A percentile compares a stretch with the other conserved stretches of the same genome.
Conservation (phyloP, 2,113 vertebrate genomes). For the Melierax canorus region DNA sequence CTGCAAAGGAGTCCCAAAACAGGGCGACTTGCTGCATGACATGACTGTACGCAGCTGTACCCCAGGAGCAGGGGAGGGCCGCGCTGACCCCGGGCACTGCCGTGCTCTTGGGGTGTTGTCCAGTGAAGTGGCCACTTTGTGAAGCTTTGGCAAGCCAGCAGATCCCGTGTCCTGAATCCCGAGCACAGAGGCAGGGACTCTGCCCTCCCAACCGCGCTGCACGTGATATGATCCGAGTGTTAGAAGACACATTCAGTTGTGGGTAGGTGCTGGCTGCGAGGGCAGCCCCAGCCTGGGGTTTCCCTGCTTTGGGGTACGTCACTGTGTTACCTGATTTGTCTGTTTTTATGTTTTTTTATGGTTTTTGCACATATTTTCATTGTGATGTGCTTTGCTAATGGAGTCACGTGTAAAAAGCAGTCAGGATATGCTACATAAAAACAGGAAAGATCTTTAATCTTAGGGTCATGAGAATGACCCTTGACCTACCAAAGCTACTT, state of each 20-base stretch:
- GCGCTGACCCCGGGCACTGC: fast-evolving
- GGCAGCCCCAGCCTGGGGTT: background rate
- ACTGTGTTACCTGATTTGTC: background rate
- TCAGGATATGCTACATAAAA: conserved; percentile 20
- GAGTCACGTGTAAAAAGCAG: background rate
- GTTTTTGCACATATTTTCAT: background rate
- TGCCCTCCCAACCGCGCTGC: fast-evolving
- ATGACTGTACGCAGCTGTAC: background rate
- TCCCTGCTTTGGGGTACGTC: background rate
- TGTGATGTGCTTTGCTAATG: background rate
- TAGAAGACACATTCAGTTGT: background rate
- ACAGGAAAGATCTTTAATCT: conserved; percentile 64
- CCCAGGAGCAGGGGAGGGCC: background rate
- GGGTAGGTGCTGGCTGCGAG: background rate
- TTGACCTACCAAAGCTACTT: conserved; percentile 31
- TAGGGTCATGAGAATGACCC: conserved; percentile 48
- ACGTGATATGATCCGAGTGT: fast-evolving
- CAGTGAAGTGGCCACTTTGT: background rate
- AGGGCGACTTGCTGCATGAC: background rate
- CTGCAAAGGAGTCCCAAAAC: background rate
- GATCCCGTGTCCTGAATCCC: fast-evolving
- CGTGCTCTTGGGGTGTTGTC: background rate
- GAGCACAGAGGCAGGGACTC: fast-evolving
- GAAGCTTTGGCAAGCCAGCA: background rate
- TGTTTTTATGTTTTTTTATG: background rate